These are phyloP conservation scores for Fundulus diaphanus DNA, from an alignment of 2,797 vertebrate genomes.

Conservation along the genomic window DNA sequence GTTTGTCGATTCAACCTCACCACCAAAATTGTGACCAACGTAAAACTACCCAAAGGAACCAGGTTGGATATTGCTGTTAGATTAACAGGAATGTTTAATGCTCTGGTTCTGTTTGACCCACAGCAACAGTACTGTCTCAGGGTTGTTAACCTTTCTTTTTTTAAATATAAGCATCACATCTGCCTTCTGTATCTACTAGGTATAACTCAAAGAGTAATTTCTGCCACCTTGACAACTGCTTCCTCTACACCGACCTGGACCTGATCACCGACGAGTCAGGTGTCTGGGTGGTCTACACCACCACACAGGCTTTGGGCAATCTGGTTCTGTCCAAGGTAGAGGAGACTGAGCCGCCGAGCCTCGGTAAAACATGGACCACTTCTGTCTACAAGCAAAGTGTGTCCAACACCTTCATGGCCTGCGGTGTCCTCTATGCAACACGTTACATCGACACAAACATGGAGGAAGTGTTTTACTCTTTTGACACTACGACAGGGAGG, in stretches of 20 bases:
- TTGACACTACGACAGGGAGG: conserved; percentile 64
- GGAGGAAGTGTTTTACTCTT: conserved; percentile 82
- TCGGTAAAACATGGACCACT: conserved; percentile 72
- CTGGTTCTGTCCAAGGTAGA: conserved; percentile 72
- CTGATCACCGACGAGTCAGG: conserved; percentile 80
- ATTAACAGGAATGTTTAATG: neutral
- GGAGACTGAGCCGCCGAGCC: neutral
- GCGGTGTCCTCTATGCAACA: conserved; percentile 79
- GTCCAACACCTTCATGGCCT: conserved; percentile 80
- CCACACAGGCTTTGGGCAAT: conserved; percentile 72
- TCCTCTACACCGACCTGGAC: conserved; percentile 76
- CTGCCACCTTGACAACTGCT: conserved; percentile 67
- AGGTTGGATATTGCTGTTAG: conserved; percentile 43
- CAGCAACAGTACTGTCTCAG: neutral
- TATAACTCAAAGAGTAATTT: conserved; percentile 75
- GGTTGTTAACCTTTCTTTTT: neutral
- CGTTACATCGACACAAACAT: conserved; percentile 53
- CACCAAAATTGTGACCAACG: conserved; percentile 41
- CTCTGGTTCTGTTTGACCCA: neutral
- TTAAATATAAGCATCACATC: neutral
- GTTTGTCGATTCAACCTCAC: conserved; percentile 79
- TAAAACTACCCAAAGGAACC: conserved; percentile 68
- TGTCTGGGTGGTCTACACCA: conserved; percentile 77
- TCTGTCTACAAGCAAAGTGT: conserved; percentile 70
- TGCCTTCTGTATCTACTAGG: conserved; percentile 34